Base-by-base conservation (phyloP, 2,113 vertebrate genomes). In the Gopherus flavomarginatus region DNA sequence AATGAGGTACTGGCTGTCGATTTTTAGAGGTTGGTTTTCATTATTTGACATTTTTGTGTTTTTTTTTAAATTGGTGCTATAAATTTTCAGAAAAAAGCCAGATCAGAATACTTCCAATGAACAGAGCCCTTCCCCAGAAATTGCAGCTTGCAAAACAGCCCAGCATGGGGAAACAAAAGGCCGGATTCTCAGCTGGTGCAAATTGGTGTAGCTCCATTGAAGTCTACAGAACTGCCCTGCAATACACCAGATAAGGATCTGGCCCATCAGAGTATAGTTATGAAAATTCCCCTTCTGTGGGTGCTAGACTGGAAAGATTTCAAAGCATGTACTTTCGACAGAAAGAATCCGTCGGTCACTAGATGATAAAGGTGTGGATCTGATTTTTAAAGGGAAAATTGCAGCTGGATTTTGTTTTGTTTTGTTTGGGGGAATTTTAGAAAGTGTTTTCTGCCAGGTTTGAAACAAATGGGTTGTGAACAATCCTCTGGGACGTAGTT, bases 401-500 rank as follows among this genome's bases (percentile, higher is more conserved):
- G 42, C 75, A 47, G 22, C 29, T 26, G 42, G 75, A 47, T 44
- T 78, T 78, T 27, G 21, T 38, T 78, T 78, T 27, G 21, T 38
- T 81, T 38, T 22, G 11, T 54, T 44, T 83, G 16, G 77, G 27
- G 11, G 12, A 8, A 35, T 22, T 35, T 52, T 52, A 50, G 49
- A 8, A 19, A 21, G 17, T 35, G 78, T 49, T 50, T 80, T 52
- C 52, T 0, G 44, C 81, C 72, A 1, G 0, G 62, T 65, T 31
- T 35, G 57, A 27, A 47, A 84, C 31, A 89, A 29, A 90, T 42
- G 50, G 49, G 4, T 44, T 90, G 35, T 54, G n/a, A 56, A 85
- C 8, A 1, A 13, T 86, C 1, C 11, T 47, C 19, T 4, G 0
- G 8, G 13, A 29, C 12, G 5, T 0, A 79, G 81, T 29, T 52